Base-by-base conservation (phyloP, 2,113 vertebrate species). In the Planiliza haematocheilus region DNA sequence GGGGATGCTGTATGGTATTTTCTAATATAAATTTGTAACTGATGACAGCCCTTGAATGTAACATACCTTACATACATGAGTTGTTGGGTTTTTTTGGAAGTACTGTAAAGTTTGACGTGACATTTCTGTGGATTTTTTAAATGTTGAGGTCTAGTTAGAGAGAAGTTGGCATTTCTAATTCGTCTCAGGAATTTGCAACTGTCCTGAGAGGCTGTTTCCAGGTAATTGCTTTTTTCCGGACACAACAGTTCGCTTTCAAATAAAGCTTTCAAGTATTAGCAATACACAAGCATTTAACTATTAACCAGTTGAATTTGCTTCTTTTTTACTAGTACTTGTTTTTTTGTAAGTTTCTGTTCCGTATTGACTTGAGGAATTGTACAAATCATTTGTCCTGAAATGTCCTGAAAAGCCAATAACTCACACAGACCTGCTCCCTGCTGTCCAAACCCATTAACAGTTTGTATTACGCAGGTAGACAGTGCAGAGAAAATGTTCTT, bases 311-410 rank as follows among this genome's bases (percentile, higher is more conserved):
- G 24, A 41, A 58, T 57, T 61, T 48, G 7, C 16, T 17, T 48
- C 43, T 39, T 30, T 48, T 49, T 39, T 30, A 4, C 14, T 45
- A 18, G 12, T 7, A n/a, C 10, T 34, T 66, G 17, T 10, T 41
- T n/a, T 63, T 37, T 56, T 68, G 21, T 7, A 66, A 50, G 30
- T 55, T 42, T 70, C 20, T 37, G 49, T 37, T 49, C 9, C 24
- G 11, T 14, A 41, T 18, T 11, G 8, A 37, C 56, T 55, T 12
- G 1, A 11, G 18, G 14, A 66, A 72, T 52, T 17, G 13, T 24
- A 50, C 56, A 79, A 70, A 43, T 43, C 63, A 82, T 82, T 88
- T 77, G 48, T 76, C 70, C 39, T 21, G 45, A 83, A 72, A 75
- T 70, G 49, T 71, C 42, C 61, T 66, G 60, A 70, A 73, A 83